A percentile compares a stretch with the other conserved stretches of the same genome.
Conservation (phyloP, 2,888 invertebrate species). For the Apamea anceps region DNA sequence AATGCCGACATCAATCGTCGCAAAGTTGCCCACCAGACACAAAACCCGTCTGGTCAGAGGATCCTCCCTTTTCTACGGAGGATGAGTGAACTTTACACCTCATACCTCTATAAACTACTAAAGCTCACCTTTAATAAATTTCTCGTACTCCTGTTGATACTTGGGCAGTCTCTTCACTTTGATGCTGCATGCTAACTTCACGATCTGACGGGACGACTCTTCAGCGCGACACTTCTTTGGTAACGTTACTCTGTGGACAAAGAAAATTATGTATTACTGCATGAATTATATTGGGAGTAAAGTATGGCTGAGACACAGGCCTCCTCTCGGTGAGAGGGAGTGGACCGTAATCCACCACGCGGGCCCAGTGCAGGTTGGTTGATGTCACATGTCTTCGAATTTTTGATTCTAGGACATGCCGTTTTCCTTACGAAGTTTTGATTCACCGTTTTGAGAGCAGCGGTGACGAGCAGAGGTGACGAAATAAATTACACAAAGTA, state of each 20-base stretch:
- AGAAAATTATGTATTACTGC: background rate
- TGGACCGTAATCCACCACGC: background rate
- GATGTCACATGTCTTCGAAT: background rate
- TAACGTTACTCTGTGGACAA: slow-evolving; percentile 92
- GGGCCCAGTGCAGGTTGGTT: background rate
- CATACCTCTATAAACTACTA: too few species aligned
- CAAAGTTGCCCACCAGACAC: too few species aligned
- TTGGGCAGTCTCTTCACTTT: slow-evolving; percentile 98
- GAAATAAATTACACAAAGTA: background rate
- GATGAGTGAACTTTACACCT: too few species aligned
- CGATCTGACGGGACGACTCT: slow-evolving; percentile 96
- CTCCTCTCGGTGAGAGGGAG: background rate
- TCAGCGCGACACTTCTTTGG: slow-evolving; percentile 99
- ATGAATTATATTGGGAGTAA: background rate
- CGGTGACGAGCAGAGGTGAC: background rate
- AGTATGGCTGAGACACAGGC: background rate
- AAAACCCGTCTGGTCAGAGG: too few species aligned
- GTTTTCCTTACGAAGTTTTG: too few species aligned
- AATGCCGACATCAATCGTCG: too few species aligned
- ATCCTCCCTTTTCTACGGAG: too few species aligned
- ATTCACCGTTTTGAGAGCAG: background rate
- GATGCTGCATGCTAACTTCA: slow-evolving; percentile 96
- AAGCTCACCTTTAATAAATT: slow-evolving; percentile 86
- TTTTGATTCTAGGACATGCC: background rate
- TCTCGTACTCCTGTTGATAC: slow-evolving; percentile 96